Evolutionary conservation across 2,888 invertebrate genomes (phyloP).

Genomic region (Pristionchus maxplancki): DNA sequence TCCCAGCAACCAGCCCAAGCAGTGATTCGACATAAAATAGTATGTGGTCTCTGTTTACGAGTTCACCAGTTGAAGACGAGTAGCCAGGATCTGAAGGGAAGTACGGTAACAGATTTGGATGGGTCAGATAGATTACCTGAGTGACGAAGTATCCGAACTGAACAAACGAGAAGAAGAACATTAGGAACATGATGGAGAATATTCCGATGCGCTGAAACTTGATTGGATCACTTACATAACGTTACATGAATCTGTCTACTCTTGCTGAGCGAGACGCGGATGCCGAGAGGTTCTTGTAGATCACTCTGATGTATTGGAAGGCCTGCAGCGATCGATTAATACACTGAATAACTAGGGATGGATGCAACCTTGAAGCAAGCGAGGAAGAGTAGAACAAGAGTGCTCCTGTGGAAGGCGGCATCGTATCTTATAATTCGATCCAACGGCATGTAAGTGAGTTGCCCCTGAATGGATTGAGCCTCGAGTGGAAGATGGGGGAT

Average conservation of each 20-base stretch:
- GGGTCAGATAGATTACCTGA: conserved; percentile 80
- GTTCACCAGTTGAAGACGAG: too few species aligned
- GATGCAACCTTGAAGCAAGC: conserved; percentile 83
- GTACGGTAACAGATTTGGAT: neutral
- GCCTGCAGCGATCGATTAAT: conserved; percentile 78
- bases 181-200: conserved; percentile 87
- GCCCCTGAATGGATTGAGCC: conserved; percentile 80
- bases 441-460: conserved; percentile 78
- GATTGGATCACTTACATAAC: neutral
- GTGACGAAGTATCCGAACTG: conserved; percentile 87
- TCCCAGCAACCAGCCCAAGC: too few species aligned
- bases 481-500: conserved; percentile 57
- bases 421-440: conserved; percentile 83
- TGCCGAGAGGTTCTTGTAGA: conserved; percentile 85
- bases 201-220: conserved; percentile 82
- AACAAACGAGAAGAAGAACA: conserved; percentile 87
- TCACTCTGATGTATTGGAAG: conserved; percentile 87
- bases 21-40: too few species aligned
- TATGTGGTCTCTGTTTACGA: too few species aligned
- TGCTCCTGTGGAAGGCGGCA: conserved; percentile 82
- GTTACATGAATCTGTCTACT: conserved; percentile 50
- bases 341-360: neutral
- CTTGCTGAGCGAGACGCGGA: conserved; percentile 85
- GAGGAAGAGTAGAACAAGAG: conserved; percentile 84
- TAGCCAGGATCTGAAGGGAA: conserved; percentile 76